A percentile compares a stretch with the other conserved stretches of the same genome.
phyloP scores from a whole-genome alignment of 2,888 invertebrate species.

The Creontiades dilutus region DNA sequence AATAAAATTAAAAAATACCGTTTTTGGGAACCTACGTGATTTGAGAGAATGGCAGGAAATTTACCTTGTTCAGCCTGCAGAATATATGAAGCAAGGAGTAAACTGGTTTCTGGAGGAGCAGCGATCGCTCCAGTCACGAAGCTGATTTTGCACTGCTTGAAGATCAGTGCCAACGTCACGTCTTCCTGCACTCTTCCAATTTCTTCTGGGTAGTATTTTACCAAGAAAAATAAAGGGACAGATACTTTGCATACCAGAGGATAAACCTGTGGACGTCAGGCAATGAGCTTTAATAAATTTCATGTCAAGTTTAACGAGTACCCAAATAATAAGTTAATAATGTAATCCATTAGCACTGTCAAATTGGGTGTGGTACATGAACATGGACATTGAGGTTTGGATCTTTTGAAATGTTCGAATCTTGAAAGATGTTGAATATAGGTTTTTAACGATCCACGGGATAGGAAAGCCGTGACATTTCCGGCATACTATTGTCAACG shows the following conservation, averaged over 20 bases:
- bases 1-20: no score
- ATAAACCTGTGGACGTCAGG: conserved; percentile 46
- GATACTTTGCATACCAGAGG: conserved; percentile 63
- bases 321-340: no score
- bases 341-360: no score
- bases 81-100: conserved; percentile 73
- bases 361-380: no score
- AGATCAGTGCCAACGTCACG: conserved; percentile 68
- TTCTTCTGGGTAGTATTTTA: conserved; percentile 74
- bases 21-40: no score
- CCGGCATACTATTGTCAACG: no score
- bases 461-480: no score
- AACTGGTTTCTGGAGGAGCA: conserved; percentile 73
- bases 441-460: no score
- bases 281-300: background rate
- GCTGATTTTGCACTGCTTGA: conserved; percentile 72
- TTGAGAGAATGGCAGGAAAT: background rate
- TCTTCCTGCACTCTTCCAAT: conserved; percentile 71
- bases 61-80: conserved; percentile 71
- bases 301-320: no score
- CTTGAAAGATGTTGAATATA: no score
- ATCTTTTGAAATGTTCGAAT: no score
- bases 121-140: conserved; percentile 69
- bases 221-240: conserved; percentile 72
- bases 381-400: no score